These are phyloP conservation scores for Epinephelus fuscoguttatus DNA, from an alignment of 2,113 vertebrate genomes.

Conservation along the genomic window DNA sequence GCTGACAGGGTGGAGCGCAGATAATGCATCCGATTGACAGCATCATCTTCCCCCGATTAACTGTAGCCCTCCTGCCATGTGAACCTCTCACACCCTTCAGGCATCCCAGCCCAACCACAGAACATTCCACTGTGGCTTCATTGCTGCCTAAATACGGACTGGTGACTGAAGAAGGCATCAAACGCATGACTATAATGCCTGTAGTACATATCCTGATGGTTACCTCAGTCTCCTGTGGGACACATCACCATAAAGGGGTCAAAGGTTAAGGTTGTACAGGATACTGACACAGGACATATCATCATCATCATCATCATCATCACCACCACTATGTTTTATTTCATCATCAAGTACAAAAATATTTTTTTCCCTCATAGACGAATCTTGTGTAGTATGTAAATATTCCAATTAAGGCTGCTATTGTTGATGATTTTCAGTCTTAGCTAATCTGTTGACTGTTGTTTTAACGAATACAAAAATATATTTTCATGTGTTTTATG, in stretches of 20 bases:
- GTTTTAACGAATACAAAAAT: too few species aligned
- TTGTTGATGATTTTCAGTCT: too few species aligned
- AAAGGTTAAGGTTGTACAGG: slow-evolving; percentile 15
- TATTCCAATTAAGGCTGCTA: too few species aligned
- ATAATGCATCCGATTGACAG: slow-evolving; percentile 79
- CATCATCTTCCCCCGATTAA: slow-evolving; percentile 27
- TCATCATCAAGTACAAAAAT: too few species aligned
- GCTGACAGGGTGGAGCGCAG: slow-evolving; percentile 67
- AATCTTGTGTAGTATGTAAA: too few species aligned
- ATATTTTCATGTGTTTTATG: too few species aligned
- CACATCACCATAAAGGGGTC: neutral
- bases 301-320: neutral
- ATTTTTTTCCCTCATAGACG: too few species aligned
- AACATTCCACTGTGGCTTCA: slow-evolving; percentile 60
- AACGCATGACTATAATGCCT: neutral
- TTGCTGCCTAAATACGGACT: slow-evolving; percentile 45
- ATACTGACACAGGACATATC: neutral
- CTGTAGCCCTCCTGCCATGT: slow-evolving; percentile 12
- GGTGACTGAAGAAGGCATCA: slow-evolving; percentile 58
- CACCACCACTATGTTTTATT: too few species aligned
- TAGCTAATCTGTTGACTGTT: too few species aligned
- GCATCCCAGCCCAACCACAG: slow-evolving; percentile 35
- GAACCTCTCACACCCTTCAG: slow-evolving; percentile 29
- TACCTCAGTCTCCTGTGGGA: neutral
- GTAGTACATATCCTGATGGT: neutral